phyloP scores from a whole-genome alignment of 2,113 vertebrate genomes.

The Daboia siamensis region DNA sequence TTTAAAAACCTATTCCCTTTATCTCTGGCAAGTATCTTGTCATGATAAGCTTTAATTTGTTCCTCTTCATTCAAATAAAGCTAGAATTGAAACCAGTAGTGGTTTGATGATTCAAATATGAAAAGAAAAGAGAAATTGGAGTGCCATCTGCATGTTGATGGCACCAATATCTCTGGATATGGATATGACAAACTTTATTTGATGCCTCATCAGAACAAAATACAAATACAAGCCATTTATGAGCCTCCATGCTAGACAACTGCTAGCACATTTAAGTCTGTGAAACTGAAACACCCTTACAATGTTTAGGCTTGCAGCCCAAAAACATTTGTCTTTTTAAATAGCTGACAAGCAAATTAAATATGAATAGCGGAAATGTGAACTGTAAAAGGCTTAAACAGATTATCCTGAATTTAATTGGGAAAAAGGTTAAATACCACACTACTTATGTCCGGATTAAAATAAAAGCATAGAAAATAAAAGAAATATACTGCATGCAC shows the following conservation, averaged over 20 bases:
- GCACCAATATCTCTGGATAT: background rate
- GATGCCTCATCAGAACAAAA: background rate
- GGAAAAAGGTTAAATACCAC: background rate
- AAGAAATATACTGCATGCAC: background rate
- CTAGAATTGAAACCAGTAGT: background rate
- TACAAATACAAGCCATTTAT: background rate
- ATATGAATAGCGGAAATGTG: background rate
- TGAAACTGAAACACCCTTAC: background rate
- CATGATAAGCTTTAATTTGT: background rate
- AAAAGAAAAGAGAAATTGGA: background rate
- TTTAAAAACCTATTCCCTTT: background rate
- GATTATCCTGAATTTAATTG: background rate
- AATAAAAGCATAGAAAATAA: background rate
- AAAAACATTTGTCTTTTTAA: background rate
- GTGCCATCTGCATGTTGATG: background rate
- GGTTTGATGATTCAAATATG: background rate
- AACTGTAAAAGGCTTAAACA: background rate
- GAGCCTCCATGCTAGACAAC: background rate
- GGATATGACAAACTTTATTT: background rate
- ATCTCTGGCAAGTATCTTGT: background rate
- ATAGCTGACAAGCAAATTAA: background rate
- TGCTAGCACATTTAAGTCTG: background rate
- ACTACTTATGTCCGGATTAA: background rate
- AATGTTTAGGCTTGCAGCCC: background rate
- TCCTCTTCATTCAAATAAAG: background rate